A percentile compares a stretch with the other conserved stretches of the same genome.
Evolutionary conservation across 1,140 invertebrate species (phyloP).

Genomic region (Choristoneura fumiferana): DNA sequence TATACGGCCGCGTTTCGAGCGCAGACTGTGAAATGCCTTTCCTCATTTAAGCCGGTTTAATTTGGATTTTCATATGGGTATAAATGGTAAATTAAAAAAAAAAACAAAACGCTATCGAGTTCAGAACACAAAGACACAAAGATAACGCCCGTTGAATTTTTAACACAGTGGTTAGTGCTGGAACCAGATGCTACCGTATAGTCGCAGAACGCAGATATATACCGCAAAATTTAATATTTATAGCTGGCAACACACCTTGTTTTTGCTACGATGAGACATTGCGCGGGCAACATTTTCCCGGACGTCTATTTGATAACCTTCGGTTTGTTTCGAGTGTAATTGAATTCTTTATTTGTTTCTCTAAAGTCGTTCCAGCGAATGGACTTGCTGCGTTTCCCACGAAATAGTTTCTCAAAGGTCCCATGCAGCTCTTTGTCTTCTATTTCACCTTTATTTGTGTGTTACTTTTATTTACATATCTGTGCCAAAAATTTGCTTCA

Average conservation of each 20-base stretch:
- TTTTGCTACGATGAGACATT: slow-evolving; percentile 51
- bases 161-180: slow-evolving; percentile 59
- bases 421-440: too few species aligned
- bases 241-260: slow-evolving; percentile 55
- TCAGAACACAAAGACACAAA: slow-evolving; percentile 42
- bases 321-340: slow-evolving; percentile 16
- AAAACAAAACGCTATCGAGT: slow-evolving; percentile 38
- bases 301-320: slow-evolving; percentile 27
- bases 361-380: background rate
- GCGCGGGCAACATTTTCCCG: slow-evolving; percentile 32
- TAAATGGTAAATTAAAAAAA: background rate
- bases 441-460: too few species aligned
- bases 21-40: too few species aligned
- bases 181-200: slow-evolving; percentile 57
- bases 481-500: too few species aligned
- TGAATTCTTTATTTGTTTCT: slow-evolving; percentile 25
- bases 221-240: slow-evolving; percentile 69
- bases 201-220: slow-evolving; percentile 39
- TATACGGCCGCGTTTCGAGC: too few species aligned
- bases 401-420: slow-evolving; percentile 14
- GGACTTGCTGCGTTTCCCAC: background rate
- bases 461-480: too few species aligned
- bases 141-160: slow-evolving; percentile 64
- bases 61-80: too few species aligned
- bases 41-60: too few species aligned